These are phyloP conservation scores for Mycteria americana DNA, from an alignment of 2,797 vertebrate genomes.

Conservation along the genomic window DNA sequence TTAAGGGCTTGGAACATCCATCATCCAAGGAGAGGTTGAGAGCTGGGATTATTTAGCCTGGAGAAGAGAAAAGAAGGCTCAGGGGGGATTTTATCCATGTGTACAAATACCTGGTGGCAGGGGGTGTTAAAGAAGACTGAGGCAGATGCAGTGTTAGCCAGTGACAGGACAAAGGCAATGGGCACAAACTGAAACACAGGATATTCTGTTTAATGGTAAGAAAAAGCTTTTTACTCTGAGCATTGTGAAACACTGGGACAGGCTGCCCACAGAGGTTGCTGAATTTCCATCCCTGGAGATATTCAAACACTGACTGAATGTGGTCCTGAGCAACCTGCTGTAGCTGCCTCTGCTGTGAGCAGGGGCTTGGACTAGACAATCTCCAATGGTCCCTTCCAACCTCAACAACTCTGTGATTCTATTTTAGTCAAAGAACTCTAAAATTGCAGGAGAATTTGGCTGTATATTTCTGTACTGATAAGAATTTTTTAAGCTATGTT, in stretches of 20 bases:
- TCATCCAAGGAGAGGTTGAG: neutral
- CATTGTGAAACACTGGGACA: neutral
- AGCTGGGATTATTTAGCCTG: neutral
- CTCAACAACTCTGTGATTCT: neutral
- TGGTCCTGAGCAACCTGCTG: neutral
- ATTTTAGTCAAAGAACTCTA: neutral
- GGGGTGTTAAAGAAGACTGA: neutral
- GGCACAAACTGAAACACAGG: neutral
- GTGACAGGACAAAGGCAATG: neutral
- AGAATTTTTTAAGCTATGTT: neutral
- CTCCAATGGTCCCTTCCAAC: neutral
- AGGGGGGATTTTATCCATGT: fast-evolving
- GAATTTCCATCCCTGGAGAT: neutral
- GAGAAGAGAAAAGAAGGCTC: neutral
- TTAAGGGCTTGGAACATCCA: neutral
- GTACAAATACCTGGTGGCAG: neutral
- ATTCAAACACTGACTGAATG: neutral
- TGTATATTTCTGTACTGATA: neutral
- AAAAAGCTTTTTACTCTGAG: neutral
- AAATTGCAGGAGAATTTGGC: neutral
- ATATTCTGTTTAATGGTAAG: neutral
- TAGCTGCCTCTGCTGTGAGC: neutral
- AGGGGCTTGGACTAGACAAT: neutral
- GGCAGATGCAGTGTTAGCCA: neutral
- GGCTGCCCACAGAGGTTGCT: neutral